Conservation (phyloP, 2,888 invertebrate genomes). For the Melikaiella ostensackeni region DNA sequence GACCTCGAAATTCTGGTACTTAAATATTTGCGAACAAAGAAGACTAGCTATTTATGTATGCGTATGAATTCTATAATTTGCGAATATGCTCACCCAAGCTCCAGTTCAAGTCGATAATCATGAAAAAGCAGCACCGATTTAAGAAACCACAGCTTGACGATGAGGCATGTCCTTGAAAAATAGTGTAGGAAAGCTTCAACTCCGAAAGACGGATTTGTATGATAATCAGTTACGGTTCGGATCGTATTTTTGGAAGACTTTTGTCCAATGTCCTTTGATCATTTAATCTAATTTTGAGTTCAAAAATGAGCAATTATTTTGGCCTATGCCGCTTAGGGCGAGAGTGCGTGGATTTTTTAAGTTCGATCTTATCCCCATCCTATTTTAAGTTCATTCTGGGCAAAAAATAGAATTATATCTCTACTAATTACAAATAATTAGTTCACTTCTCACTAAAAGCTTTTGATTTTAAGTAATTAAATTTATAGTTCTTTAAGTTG, state of each 20-base stretch:
- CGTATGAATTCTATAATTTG: background rate
- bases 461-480: background rate
- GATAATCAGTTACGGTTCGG: background rate
- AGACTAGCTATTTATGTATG: background rate
- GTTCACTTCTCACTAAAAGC: background rate
- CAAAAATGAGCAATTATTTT: background rate
- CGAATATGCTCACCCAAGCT: background rate
- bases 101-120: background rate
- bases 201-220: background rate
- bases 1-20: slow-evolving; percentile 19
- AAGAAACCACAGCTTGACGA: slow-evolving; percentile 27
- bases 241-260: background rate
- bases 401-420: background rate
- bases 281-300: background rate
- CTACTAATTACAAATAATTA: background rate
- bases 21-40: slow-evolving; percentile 15
- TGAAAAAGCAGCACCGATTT: slow-evolving; percentile 5
- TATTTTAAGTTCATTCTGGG: background rate
- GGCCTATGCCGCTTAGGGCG: slow-evolving; percentile 9
- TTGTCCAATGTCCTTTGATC: background rate
- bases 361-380: background rate
- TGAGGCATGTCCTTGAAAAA: slow-evolving; percentile 4
- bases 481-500: background rate
- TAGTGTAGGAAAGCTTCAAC: background rate
- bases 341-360: slow-evolving; percentile 19